Base-by-base conservation (phyloP, 2,113 vertebrate species). In the Syngnathus typhle region DNA sequence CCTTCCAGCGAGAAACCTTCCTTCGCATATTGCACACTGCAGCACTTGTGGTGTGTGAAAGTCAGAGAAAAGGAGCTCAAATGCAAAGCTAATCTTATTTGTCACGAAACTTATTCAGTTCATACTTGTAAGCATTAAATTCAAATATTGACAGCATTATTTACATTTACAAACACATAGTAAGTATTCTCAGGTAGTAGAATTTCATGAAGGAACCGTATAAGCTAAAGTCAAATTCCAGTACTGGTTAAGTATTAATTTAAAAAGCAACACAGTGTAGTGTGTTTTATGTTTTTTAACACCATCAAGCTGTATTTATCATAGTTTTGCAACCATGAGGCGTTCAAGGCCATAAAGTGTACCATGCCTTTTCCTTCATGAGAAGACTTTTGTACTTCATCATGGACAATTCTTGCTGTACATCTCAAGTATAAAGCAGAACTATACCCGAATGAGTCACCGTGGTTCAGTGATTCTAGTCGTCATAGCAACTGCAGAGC, bases 401-500 rank as follows among this genome's bases (percentile, higher is more conserved):
- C 69, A 79, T 47, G 81, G 61, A 77, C 47, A 49, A 64, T 41
- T 69, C 49, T 12, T 39, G 55, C 63, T 60, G 66, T 71, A 69
- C 44, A 78, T 71, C 37, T 74, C 47, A 18, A 69, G 71, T 68
- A 71, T 67, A 64, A 58, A 71, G 58, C 70, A 61, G 60, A 54
- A n/a, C 70, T 75, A 7, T 65, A 78, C 75, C 78, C 62, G 60
- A 16, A 23, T 74, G 77, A 87, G 74, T 86, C 82, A 84, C 63
- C 73, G 68, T 63, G 76, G 56, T 81, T 84, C 68, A 80, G 69
- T 74, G 61, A 77, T 70, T 8, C 54, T 56, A 37, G 85, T 88
- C 9, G 81, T 79, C 87, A 88, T 88, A 83, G 88, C 80, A 89
- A 88, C 87, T 79, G 86, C 74, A 66, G 81, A 55, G 61, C 77